Percentiles rank a stretch among this genome's conserved stretches.
phyloP scores from a whole-genome alignment of 2,797 vertebrate genomes.

The Centroberyx gerrardi region DNA sequence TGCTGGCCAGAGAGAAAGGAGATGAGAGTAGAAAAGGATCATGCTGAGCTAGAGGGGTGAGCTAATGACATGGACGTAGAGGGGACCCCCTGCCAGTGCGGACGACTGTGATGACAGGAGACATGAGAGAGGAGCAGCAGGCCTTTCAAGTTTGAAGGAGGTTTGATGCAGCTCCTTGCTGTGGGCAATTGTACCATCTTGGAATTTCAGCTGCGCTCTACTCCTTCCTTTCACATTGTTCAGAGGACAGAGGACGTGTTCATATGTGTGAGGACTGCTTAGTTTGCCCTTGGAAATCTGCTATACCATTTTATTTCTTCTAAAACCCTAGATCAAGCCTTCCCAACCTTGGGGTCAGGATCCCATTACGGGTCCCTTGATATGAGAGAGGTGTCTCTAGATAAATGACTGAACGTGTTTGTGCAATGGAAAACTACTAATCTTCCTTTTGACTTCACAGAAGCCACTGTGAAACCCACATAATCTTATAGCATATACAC shows the following conservation, averaged over 20 bases:
- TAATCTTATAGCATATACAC: not conserved
- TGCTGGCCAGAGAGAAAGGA: slow-evolving; percentile 50
- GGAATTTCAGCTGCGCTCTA: slow-evolving; percentile 46
- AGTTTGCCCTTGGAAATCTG: slow-evolving; percentile 59
- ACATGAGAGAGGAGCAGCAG: slow-evolving; percentile 76
- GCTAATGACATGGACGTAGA: slow-evolving; percentile 77
- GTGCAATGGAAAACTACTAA: not conserved
- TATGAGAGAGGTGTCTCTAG: slow-evolving; percentile 16
- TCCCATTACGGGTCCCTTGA: slow-evolving; percentile 38
- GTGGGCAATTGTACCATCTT: slow-evolving; percentile 65
- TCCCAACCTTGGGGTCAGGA: slow-evolving; percentile 49
- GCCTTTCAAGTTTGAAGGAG: slow-evolving; percentile 70
- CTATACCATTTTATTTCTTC: slow-evolving; percentile 47
- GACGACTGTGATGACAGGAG: slow-evolving; percentile 73
- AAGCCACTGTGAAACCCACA: not conserved
- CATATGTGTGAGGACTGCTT: slow-evolving; percentile 51
- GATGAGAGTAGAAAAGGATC: slow-evolving; percentile 51
- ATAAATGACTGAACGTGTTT: slow-evolving; percentile 42
- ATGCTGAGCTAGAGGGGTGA: slow-evolving; percentile 62
- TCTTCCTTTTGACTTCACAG: slow-evolving; percentile 3
- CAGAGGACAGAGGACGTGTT: slow-evolving; percentile 36
- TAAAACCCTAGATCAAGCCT: slow-evolving; percentile 42
- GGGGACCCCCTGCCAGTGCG: slow-evolving; percentile 71
- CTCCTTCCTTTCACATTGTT: slow-evolving; percentile 40
- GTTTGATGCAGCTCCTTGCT: slow-evolving; percentile 66